Conservation (phyloP, 2,797 vertebrate species). For the Potorous gilbertii region DNA sequence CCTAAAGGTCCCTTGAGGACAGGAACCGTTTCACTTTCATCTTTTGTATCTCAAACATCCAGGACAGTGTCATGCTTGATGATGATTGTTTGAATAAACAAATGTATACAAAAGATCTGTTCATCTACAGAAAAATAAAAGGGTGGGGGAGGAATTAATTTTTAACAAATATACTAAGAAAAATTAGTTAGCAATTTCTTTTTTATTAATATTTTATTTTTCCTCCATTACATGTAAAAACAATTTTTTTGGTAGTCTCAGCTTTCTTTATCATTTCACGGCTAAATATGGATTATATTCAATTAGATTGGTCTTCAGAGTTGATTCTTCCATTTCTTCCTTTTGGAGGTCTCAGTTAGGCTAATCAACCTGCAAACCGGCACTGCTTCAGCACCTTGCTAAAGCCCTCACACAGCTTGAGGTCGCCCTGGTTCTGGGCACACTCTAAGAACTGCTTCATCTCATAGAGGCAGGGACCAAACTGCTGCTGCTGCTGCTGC, state of each 20-base stretch:
- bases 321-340: neutral
- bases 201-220: neutral
- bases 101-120: neutral
- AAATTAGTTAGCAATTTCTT: neutral
- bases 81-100: too few relatives aligned
- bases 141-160: neutral
- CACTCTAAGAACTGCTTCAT: constrained; percentile 97
- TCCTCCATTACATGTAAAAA: neutral
- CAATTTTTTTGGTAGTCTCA: neutral
- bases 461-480: constrained; percentile 89
- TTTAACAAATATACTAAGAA: neutral
- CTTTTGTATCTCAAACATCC: too few relatives aligned
- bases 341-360: too few relatives aligned
- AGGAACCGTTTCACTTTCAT: too few relatives aligned
- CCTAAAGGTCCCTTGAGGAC: too few relatives aligned
- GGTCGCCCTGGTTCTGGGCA: constrained; percentile 94
- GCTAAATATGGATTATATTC: neutral
- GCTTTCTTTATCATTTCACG: constrained; percentile 9
- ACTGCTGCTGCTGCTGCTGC: constrained; percentile 70
- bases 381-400: constrained; percentile 94
- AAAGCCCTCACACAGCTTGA: constrained; percentile 94
- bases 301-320: constrained; percentile 15
- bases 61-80: too few relatives aligned
- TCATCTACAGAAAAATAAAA: neutral
- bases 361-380: constrained; percentile 88